Conservation (phyloP, 2,888 invertebrate species). For the Eremobia ochroleuca region DNA sequence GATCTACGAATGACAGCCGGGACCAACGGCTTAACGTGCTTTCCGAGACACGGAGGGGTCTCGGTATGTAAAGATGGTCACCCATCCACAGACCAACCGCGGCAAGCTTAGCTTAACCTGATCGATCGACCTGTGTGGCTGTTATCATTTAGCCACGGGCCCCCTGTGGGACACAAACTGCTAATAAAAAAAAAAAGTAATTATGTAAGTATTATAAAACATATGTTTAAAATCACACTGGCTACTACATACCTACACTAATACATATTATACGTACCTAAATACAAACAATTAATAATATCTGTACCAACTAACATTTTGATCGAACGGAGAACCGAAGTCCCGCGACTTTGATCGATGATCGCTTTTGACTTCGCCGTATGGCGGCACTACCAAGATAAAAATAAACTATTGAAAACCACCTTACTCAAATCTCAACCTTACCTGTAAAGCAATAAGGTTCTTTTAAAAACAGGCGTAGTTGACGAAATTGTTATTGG, state of each 20-base stretch:
- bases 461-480: not conserved
- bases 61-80: too few relatives aligned
- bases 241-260: constrained; percentile 30
- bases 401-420: constrained; percentile 31
- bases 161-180: too few relatives aligned
- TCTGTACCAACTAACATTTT: constrained; percentile 72
- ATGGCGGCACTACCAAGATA: constrained; percentile 59
- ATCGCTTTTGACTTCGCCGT: constrained; percentile 70
- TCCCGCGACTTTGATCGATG: constrained; percentile 74
- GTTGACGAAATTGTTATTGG: not conserved
- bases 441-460: not conserved
- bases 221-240: constrained; percentile 10
- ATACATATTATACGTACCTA: constrained; percentile 46
- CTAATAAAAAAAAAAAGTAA: too few relatives aligned
- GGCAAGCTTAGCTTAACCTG: too few relatives aligned
- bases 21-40: not conserved
- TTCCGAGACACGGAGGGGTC: not conserved
- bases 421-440: constrained; percentile 21
- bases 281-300: constrained; percentile 75
- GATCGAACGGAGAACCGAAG: constrained; percentile 75
- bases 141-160: too few relatives aligned
- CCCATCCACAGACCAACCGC: not conserved
- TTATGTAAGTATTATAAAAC: not conserved
- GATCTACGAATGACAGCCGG: not conserved
- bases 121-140: too few relatives aligned